phyloP scores from a whole-genome alignment of 2,797 vertebrate species.

The Coranthus polyacanthus region DNA sequence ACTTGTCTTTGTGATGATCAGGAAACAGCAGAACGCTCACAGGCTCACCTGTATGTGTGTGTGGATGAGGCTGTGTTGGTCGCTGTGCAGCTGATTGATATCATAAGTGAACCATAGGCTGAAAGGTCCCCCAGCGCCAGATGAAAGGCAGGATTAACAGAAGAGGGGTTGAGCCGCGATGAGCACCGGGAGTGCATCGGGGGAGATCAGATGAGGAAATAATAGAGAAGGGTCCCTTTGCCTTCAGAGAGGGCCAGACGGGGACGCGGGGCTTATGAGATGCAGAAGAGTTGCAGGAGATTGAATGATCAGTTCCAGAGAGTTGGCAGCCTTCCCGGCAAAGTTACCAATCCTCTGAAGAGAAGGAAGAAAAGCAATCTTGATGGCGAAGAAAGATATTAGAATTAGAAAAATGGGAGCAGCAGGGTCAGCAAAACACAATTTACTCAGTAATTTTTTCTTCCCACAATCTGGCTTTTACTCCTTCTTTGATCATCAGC shows the following conservation, averaged over 20 bases:
- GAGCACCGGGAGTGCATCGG: conserved; percentile 68
- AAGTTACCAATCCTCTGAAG: conserved; percentile 61
- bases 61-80: conserved; percentile 38
- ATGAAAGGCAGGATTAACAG: conserved; percentile 80
- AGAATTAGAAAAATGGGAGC: conserved; percentile 55
- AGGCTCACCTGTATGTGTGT: conserved; percentile 29
- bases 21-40: conserved; percentile 17
- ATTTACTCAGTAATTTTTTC: conserved; percentile 35
- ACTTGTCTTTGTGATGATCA: conserved; percentile 34
- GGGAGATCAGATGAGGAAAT: conserved; percentile 78
- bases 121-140: conserved; percentile 70
- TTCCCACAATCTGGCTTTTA: conserved; percentile 19
- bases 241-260: conserved; percentile 53
- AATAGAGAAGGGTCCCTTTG: conserved; percentile 74
- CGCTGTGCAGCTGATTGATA: conserved; percentile 70
- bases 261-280: conserved; percentile 58
- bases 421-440: conserved; percentile 55
- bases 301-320: conserved; percentile 74
- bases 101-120: conserved; percentile 70
- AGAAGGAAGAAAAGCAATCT: conserved; percentile 58
- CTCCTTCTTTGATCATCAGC: conserved; percentile 33
- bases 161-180: conserved; percentile 69
- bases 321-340: conserved; percentile 71
- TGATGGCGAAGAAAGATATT: conserved; percentile 57
- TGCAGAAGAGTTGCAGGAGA: conserved; percentile 71